Percentiles rank a stretch among this genome's conserved stretches.
Conservation (phyloP, 2,113 vertebrate species). For the Onychostoma macrolepis region DNA sequence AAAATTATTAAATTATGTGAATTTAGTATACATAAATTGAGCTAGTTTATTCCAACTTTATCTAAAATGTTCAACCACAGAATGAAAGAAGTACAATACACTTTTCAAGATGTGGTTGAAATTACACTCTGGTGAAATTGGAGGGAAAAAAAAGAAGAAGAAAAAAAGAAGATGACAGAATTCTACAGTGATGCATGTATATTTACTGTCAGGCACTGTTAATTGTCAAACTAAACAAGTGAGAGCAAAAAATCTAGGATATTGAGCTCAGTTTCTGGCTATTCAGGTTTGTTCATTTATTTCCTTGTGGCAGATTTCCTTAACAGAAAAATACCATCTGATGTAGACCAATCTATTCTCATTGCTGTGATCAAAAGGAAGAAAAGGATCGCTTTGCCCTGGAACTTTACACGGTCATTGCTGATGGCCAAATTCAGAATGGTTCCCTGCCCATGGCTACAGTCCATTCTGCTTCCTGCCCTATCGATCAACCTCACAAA, state of each 20-base stretch:
- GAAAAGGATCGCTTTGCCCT: background rate
- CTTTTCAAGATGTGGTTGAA: background rate
- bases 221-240: background rate
- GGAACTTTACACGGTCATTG: slow-evolving; percentile 23
- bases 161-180: background rate
- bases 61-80: background rate
- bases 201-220: background rate
- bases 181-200: background rate
- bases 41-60: background rate
- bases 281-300: slow-evolving; percentile 16
- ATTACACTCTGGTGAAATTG: background rate
- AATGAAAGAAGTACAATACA: background rate
- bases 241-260: background rate
- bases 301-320: slow-evolving; percentile 5
- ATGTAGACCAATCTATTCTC: slow-evolving; percentile 23
- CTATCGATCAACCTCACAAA: slow-evolving; percentile 54
- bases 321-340: background rate
- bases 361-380: slow-evolving; percentile 14
- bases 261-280: background rate
- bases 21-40: background rate
- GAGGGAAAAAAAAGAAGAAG: background rate
- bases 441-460: slow-evolving; percentile 49
- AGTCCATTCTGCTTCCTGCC: slow-evolving; percentile 52
- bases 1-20: background rate
- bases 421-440: slow-evolving; percentile 55